phyloP scores from a whole-genome alignment of 2,888 invertebrate genomes.

The Lasioglossum lativentre region DNA sequence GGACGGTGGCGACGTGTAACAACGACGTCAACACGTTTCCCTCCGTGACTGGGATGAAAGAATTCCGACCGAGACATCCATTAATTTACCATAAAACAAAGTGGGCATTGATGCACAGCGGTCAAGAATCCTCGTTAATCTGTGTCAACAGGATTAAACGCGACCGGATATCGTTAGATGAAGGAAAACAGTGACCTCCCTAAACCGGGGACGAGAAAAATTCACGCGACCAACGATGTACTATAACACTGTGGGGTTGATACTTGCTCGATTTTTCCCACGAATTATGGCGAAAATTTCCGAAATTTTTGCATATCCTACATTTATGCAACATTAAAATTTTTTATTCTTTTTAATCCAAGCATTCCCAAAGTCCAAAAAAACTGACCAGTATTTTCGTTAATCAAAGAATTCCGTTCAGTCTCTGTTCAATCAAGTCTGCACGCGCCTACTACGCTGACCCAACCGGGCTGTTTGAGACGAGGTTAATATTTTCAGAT shows the following conservation, averaged over 20 bases:
- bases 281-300: not conserved
- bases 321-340: too few species aligned
- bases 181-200: slow-evolving; percentile 57
- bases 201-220: slow-evolving; percentile 50
- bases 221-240: slow-evolving; percentile 37
- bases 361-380: too few species aligned
- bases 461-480: too few species aligned
- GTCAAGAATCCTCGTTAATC: slow-evolving; percentile 72
- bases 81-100: slow-evolving; percentile 67
- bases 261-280: slow-evolving; percentile 47
- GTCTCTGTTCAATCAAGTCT: not conserved
- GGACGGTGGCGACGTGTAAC: slow-evolving; percentile 16
- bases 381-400: too few species aligned
- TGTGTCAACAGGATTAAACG: slow-evolving; percentile 71
- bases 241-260: slow-evolving; percentile 24
- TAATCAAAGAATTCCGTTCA: not conserved
- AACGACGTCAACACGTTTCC: slow-evolving; percentile 34
- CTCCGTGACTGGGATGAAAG: slow-evolving; percentile 45
- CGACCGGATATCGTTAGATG: slow-evolving; percentile 60
- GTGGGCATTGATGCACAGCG: slow-evolving; percentile 65
- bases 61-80: slow-evolving; percentile 65
- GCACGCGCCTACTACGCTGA: too few species aligned
- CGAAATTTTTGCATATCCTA: not conserved
- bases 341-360: too few species aligned
- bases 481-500: too few species aligned